Base-by-base conservation (phyloP, 2,888 invertebrate species). In the Coecobrya sp. region DNA sequence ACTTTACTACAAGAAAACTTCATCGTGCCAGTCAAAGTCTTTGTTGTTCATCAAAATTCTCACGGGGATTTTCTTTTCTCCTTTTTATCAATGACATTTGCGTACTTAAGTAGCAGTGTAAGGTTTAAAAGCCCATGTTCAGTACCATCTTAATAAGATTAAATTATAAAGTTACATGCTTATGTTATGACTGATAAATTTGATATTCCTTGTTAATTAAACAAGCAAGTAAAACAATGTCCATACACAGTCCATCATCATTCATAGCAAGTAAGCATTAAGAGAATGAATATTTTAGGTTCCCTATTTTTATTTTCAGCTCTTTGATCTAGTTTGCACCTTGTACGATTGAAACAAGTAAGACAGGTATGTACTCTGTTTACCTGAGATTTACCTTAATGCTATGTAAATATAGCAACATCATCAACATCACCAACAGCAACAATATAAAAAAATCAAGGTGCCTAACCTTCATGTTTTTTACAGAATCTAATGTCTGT, bases 401-500 rank as follows among this genome's bases (percentile, higher is more conserved):
- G 85, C 19, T 70, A 70, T 70, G 86, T 73, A 86, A 86, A 86
- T 52, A 86, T 86, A 70, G 62, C 13, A 82, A 55, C 55, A 81
- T 59, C 55, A 52, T 52, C 49, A 70, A 0, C 25, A 52, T 27
- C 27, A 1, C 13, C 25, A 36, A 36, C 36, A 36, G 7, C 25
- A 36, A 36, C 36, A 36, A 36, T 4, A 7, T 36, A 42, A 62
- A 10, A 30, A 11, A 70, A n/a, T 36, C 73, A 42, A 49, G 36
- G 1, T 76, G 73, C 73, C 45, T 76, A 76, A 76, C 73, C 45
- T 76, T 76, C 22, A 76, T 76, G 73, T 76, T 76, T 49, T 73
- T 11, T 49, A 49, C 49, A 49, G 11, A 70, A 11, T 30, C 22
- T 42, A 36, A 36, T 36, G 36, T 36, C 36, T 36, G 55, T n/a